Base-by-base conservation (phyloP, 2,888 invertebrate genomes). In the Hirtodrosophila alboralis region DNA sequence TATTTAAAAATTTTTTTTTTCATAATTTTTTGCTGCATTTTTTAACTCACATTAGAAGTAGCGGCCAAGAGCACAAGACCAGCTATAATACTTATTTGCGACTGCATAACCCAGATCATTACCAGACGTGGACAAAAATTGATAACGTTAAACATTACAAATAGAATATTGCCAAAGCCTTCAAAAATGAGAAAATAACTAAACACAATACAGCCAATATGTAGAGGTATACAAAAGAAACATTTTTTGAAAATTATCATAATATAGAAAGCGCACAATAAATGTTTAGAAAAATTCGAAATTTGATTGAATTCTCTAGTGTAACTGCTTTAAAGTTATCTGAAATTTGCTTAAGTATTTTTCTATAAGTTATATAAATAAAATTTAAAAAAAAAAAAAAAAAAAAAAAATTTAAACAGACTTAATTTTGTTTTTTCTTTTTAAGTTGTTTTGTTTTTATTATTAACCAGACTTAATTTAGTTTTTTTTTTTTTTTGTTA, bases 191-290 rank as follows among this genome's bases (percentile, higher is more conserved):
- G 7, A 3, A 14, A 3, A 23, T 56, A 60, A 0, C 59, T 56
- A 2, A 77, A 3, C 0, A 56, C 6, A 10, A 44, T n/a, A 27
- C 61, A 38, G 4, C 67, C 73, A 2, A 3, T 3, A 4, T 45
- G 31, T 8, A 77, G 16, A 0, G 60, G 4, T 0, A 67, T 0
- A n/a, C 58, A 66, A 16, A 2, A 71, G 9, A 60, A 52, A n/a
- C 13, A 75, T 2, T 41, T 59, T 0, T 59, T 45, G 0, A 75
- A 34, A 2, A 61, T 4, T 3, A 37, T 13, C 75, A 77, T 78
- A 4, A 30, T 1, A n/a, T n/a, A n/a, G n/a, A n/a, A n/a, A n/a
- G n/a, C n/a, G n/a, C n/a, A n/a, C n/a, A n/a, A n/a, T n/a, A n/a
- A n/a, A n/a, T n/a, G n/a, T n/a, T n/a, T n/a, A n/a, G n/a, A n/a